Base-by-base conservation (phyloP, 2,113 vertebrate species). In the Forbesichthys agassizii region DNA sequence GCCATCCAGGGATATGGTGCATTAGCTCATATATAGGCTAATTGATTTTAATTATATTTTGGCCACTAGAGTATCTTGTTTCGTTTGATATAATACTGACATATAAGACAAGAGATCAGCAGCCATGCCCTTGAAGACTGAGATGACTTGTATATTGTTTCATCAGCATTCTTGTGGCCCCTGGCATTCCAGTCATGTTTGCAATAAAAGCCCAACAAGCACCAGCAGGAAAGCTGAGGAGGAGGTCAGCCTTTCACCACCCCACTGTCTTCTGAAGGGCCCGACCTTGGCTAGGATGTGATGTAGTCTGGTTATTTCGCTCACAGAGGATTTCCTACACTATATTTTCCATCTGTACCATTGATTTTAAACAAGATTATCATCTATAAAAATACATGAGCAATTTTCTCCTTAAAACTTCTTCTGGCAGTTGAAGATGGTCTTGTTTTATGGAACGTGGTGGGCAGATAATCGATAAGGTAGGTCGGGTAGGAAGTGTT, bases 121-220 rank as follows among this genome's bases (percentile, higher is more conserved):
- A 58, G 18, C 18, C n/a, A 1, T 51, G 33, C 14, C 48, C 9
- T 47, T 1, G 11, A 68, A 80, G 60, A 52, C 33, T 1, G 1
- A 61, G 16, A 64, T 33, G 49, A 74, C 13, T 5, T 48, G 48
- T 53, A 75, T 52, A 61, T 71, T 68, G 48, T 66, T 77, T 79
- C 56, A 53, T 59, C 60, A 16, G 64, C 79, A 67, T 71, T 33
- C 54, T 61, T 59, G 10, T 68, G 69, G 68, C 77, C 73, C 76
- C 70, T 75, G 78, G 71, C 86, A 89, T 91, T 88, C 80, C 83
- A 66, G 47, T 74, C 80, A 80, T 89, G 74, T 83, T 84, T 86
- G 72, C 64, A 68, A 61, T 73, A 71, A 47, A 64, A 83, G 78
- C 77, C 66, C 66, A 86, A 75, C 64, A 76, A 61, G 54, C 59